phyloP scores from a whole-genome alignment of 23 tunicate species.

The Aplidium turbinatum region DNA sequence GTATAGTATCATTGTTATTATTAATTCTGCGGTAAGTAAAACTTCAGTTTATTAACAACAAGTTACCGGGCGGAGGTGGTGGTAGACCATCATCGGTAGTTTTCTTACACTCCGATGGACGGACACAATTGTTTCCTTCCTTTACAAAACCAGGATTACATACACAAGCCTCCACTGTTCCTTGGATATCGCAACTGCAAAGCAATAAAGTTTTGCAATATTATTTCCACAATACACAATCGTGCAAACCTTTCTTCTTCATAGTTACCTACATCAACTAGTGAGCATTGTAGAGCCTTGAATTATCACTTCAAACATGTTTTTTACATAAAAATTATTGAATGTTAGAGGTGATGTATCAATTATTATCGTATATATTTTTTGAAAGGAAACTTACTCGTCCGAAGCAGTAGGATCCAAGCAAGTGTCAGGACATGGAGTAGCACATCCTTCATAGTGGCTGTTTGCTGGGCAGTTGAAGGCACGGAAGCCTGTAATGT shows the following conservation, averaged over 20 bases:
- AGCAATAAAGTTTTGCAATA: slow-evolving; percentile 1
- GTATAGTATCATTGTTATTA: no score
- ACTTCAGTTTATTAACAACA: no score
- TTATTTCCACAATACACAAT: no score
- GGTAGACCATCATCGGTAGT: no score
- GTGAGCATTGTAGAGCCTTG: no score
- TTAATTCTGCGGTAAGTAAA: no score
- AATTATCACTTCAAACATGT: no score
- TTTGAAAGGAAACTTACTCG: slow-evolving; percentile 46
- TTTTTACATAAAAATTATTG: background rate
- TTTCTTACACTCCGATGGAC: slow-evolving; percentile 48
- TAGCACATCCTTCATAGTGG: slow-evolving; percentile 56
- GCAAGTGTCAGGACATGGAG: slow-evolving; percentile 65
- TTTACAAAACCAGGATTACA: slow-evolving; percentile 59
- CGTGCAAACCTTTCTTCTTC: no score
- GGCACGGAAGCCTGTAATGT: background rate
- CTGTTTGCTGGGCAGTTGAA: slow-evolving; percentile 55
- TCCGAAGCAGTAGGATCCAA: slow-evolving; percentile 51
- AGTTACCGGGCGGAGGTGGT: no score
- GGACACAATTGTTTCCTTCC: slow-evolving; percentile 61
- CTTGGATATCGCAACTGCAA: slow-evolving; percentile 18
- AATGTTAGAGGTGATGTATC: no score
- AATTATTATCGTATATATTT: no score
- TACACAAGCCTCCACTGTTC: slow-evolving; percentile 67
- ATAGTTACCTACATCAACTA: no score